phyloP scores from a whole-genome alignment of 2,797 vertebrate species.

The Silurus lanzhouensis region DNA sequence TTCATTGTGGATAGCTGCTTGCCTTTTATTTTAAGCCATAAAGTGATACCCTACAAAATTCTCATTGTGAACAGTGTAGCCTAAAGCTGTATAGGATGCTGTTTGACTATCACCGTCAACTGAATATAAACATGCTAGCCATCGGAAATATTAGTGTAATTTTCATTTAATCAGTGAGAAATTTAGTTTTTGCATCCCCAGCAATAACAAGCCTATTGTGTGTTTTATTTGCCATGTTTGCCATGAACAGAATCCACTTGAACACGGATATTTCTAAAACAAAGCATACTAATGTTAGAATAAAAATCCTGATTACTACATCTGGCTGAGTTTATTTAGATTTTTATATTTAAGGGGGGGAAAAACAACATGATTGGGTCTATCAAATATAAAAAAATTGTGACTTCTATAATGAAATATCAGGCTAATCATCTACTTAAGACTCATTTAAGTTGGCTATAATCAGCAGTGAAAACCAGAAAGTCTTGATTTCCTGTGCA shows the following conservation, averaged over 20 bases:
- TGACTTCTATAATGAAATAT: background rate
- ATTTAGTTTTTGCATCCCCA: background rate
- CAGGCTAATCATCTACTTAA: background rate
- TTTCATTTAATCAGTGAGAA: background rate
- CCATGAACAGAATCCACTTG: constrained; percentile 2
- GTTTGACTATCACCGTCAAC: background rate
- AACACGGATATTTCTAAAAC: background rate
- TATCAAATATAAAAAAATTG: background rate
- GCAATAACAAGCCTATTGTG: background rate
- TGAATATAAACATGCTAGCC: background rate
- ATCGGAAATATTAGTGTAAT: background rate
- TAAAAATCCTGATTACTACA: background rate
- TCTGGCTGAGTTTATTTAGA: constrained; percentile 1
- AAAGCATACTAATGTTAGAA: constrained; percentile 11
- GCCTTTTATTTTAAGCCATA: background rate
- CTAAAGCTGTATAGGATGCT: background rate
- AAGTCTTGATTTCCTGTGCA: constrained; percentile 18
- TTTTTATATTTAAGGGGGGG: background rate
- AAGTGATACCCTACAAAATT: background rate
- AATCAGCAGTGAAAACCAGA: background rate
- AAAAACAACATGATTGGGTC: background rate
- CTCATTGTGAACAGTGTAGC: background rate
- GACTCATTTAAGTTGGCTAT: background rate
- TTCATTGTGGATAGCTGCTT: background rate
- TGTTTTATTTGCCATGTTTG: background rate